phyloP scores from a whole-genome alignment of 2,113 vertebrate genomes.

The Chloebia gouldiae region DNA sequence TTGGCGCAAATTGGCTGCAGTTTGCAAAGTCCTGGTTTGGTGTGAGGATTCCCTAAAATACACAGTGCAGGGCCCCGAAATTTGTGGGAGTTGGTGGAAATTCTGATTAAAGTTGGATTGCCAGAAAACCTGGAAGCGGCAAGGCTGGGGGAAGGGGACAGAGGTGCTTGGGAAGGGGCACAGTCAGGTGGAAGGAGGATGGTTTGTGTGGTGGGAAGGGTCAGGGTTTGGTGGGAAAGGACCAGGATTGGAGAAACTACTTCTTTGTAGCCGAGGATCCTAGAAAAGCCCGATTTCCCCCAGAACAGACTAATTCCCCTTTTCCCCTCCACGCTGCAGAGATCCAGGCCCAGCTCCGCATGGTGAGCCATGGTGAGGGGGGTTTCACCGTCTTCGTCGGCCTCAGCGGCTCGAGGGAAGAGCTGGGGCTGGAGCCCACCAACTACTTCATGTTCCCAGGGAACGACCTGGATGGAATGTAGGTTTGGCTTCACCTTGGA shows the following conservation, averaged over 20 bases:
- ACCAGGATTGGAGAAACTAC: not conserved
- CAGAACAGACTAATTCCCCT: not conserved
- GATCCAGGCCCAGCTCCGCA: conserved; percentile 80
- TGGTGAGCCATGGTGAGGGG: conserved; percentile 67
- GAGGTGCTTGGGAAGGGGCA: not conserved
- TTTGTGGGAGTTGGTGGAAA: not conserved
- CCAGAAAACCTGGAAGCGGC: not conserved
- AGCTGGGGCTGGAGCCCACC: conserved; percentile 80
- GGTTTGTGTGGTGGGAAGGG: not conserved
- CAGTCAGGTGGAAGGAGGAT: not conserved
- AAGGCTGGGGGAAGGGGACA: not conserved
- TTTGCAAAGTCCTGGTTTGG: not conserved
- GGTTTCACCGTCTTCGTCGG: conserved; percentile 83
- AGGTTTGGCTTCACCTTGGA: not conserved
- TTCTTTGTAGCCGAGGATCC: not conserved
- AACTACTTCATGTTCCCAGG: conserved; percentile 85
- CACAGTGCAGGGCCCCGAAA: accelerated
- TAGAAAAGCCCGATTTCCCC: not conserved
- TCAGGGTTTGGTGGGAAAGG: not conserved
- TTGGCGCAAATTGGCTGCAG: accelerated
- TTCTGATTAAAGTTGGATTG: not conserved
- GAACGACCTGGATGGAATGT: conserved; percentile 83
- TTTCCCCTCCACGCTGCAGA: conserved; percentile 26
- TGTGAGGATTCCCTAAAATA: accelerated
- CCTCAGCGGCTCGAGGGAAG: conserved; percentile 82